Evolutionary conservation across 2,888 invertebrate genomes (phyloP).

Genomic region (Pecten maximus): DNA sequence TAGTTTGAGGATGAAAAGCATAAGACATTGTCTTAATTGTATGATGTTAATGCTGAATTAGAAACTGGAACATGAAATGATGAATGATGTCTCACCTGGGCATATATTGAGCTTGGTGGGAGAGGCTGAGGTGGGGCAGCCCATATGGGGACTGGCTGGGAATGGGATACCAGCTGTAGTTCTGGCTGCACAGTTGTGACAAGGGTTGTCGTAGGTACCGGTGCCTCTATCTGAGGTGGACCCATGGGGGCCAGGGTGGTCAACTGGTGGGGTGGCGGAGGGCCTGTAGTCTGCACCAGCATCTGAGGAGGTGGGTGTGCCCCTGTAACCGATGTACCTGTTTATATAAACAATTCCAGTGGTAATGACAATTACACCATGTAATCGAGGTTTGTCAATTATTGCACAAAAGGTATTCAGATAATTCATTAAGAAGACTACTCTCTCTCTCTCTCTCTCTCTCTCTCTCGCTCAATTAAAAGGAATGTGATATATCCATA

Average conservation of each 20-base stretch:
- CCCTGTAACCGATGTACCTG: conserved; percentile 49
- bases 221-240: conserved; percentile 49
- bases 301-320: conserved; percentile 53
- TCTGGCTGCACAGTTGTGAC: conserved; percentile 54
- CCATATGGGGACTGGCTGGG: conserved; percentile 51
- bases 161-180: conserved; percentile 57
- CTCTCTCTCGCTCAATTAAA: no score
- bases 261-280: conserved; percentile 42
- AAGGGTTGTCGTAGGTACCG: conserved; percentile 40
- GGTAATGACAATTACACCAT: no score
- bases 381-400: no score
- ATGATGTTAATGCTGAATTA: no score
- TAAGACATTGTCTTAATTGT: no score
- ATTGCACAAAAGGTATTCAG: no score
- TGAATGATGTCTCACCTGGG: neutral
- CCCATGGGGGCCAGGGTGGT: conserved; percentile 44
- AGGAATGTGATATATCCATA: no score
- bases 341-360: neutral
- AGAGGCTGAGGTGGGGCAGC: conserved; percentile 47
- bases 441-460: no score
- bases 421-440: no score
- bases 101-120: neutral
- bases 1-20: no score
- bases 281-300: conserved; percentile 35
- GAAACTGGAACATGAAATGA: no score